Base-by-base conservation (phyloP, 2,888 invertebrate genomes). In the Phorcus lineatus region DNA sequence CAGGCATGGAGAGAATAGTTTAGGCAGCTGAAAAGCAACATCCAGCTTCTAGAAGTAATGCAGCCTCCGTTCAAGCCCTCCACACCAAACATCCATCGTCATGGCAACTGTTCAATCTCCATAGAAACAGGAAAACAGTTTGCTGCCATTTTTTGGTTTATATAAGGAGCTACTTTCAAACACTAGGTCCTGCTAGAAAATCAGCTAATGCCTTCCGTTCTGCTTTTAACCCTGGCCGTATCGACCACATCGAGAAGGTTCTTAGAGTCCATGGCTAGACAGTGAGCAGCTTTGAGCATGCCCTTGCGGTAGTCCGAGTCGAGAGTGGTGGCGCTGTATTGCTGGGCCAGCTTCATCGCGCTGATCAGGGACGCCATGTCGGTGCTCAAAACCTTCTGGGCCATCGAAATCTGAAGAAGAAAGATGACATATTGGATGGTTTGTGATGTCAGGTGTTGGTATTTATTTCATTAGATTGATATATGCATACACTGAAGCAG, bases 221-320 rank as follows among this genome's bases (percentile, higher is more conserved):
- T 52, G 75, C 24, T 52, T 47, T 62, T 77, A 22, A 55, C 17
- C 28, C 88, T 84, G 88, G 97, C 97, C 67, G 96, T 96, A 93
- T 99, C 98, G 4, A 99, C 97, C 0, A 98, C 97, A 93, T 99
- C 99, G 17, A 99, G 94, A 0, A 99, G 95, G 94, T 98, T 98
- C 94, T 99, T 99, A 0, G 98, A 98, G 94, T 99, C 98, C 97
- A 99, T 97, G 2, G 99, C 99, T 52, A 99, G 94, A 9, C 98
- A 96, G 93, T 99, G 98, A 9, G 98, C 98, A 0, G 98, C 97
- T 85, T 97, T 96, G 78, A 99, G 94, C 98, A 99, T 98, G 91
- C 96, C 96, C 93, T 97, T 98, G 92, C 97, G 95, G 93, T 98
- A 98, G 92, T 98, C 98, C 80, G 96, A 96, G 94, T 98, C 97